Evolutionary conservation across 1,140 invertebrate species (phyloP).

Genomic region (Polypedilum vanderplanki): DNA sequence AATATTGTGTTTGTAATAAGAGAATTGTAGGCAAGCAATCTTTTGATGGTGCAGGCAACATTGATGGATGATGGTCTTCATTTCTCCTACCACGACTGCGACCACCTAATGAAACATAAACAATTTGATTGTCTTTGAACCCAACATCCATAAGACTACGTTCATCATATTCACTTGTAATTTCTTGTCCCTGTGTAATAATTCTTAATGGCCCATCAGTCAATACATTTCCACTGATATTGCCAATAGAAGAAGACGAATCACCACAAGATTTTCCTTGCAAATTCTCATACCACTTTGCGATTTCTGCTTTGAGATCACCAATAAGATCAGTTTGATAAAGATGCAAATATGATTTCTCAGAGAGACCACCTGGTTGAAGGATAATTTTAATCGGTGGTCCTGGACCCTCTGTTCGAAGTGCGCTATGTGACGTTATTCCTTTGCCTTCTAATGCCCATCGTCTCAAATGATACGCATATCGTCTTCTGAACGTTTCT

Average conservation of each 20-base stretch:
- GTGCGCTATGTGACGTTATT: constrained; percentile 62
- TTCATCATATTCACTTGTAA: constrained; percentile 89
- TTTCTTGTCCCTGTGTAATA: constrained; percentile 88
- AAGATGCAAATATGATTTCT: constrained; percentile 68
- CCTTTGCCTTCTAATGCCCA: constrained; percentile 77
- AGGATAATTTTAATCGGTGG: constrained; percentile 65
- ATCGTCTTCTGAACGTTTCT: constrained; percentile 80
- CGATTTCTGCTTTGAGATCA: constrained; percentile 84
- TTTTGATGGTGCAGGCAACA: constrained; percentile 69
- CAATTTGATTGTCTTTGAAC: constrained; percentile 81
- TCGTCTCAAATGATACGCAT: constrained; percentile 75
- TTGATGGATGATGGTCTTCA: constrained; percentile 63
- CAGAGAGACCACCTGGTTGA: constrained; percentile 76
- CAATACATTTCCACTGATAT: constrained; percentile 52
- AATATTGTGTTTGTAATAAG: constrained; percentile 75
- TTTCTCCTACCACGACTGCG: constrained; percentile 66
- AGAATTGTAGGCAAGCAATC: constrained; percentile 78
- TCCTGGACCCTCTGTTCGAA: constrained; percentile 46
- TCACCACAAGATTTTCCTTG: constrained; percentile 35
- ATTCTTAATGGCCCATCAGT: constrained; percentile 81
- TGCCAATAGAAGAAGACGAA: constrained; percentile 37
- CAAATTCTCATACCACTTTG: constrained; percentile 63
- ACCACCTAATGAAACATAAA: constrained; percentile 81
- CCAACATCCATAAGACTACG: constrained; percentile 81
- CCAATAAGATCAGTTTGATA: constrained; percentile 77